These are phyloP conservation scores for Borostomias antarcticus DNA, from an alignment of 2,797 vertebrate genomes.

Conservation along the genomic window DNA sequence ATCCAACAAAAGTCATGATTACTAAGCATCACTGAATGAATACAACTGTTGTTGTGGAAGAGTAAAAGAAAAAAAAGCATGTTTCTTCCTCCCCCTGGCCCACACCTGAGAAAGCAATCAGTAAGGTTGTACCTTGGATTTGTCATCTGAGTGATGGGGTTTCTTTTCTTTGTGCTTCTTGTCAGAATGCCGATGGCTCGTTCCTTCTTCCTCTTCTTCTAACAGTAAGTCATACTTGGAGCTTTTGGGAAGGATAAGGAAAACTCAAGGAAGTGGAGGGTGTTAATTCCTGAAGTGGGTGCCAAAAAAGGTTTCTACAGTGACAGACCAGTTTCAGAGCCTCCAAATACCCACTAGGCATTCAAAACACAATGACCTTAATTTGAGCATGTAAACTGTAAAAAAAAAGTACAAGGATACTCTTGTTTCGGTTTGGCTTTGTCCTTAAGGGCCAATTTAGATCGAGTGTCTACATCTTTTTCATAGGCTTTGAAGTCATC, in stretches of 20 bases:
- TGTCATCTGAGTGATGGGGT: slow-evolving; percentile 85
- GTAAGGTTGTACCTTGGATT: slow-evolving; percentile 79
- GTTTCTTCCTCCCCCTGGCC: background rate
- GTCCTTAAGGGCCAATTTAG: slow-evolving; percentile 90
- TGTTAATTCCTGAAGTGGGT: background rate
- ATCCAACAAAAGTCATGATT: slow-evolving; percentile 15
- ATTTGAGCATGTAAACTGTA: background rate
- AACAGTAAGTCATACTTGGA: slow-evolving; percentile 89
- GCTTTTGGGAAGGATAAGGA: slow-evolving; percentile 79
- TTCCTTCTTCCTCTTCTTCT: slow-evolving; percentile 81
- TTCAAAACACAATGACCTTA: background rate
- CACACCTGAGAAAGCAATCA: background rate
- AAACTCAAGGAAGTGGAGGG: slow-evolving; percentile 27
- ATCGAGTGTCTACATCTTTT: slow-evolving; percentile 82
- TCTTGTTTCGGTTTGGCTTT: slow-evolving; percentile 89
- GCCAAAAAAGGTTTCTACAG: background rate
- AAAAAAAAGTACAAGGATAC: slow-evolving; percentile 87
- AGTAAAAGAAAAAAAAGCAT: too few relatives aligned
- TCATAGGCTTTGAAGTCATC: slow-evolving; percentile 97
- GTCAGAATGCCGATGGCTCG: slow-evolving; percentile 70
- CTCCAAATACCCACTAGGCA: background rate
- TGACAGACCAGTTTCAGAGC: background rate
- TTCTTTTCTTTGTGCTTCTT: slow-evolving; percentile 89
- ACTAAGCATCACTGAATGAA: background rate
- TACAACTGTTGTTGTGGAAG: background rate